A percentile compares a stretch with the other conserved stretches of the same genome.
Evolutionary conservation across 1,140 invertebrate genomes (phyloP).

Genomic region (Galleria mellonella): DNA sequence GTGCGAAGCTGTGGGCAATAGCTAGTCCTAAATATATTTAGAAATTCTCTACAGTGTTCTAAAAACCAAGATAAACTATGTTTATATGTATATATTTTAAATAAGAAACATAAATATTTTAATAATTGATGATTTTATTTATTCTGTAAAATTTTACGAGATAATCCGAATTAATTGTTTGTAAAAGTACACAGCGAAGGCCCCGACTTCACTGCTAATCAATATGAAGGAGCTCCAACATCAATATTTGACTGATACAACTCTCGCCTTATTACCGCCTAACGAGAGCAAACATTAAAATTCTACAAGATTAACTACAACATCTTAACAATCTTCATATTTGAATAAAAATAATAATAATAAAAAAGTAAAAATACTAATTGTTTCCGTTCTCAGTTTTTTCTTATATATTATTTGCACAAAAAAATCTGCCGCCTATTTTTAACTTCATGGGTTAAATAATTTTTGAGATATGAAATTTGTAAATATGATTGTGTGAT

Average conservation of each 20-base stretch:
- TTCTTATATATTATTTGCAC: too few species aligned
- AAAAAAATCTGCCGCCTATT: too few species aligned
- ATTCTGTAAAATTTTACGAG: too few species aligned
- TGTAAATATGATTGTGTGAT: too few species aligned
- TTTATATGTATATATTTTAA: too few species aligned
- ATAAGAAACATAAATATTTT: neutral
- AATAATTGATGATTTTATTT: too few species aligned
- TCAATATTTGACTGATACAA: slow-evolving; percentile 36
- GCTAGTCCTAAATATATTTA: too few species aligned
- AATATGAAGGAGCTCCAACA: slow-evolving; percentile 24
- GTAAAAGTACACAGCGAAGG: neutral
- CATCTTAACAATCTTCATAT: slow-evolving; percentile 4
- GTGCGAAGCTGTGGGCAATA: too few species aligned
- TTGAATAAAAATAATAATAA: slow-evolving; percentile 1
- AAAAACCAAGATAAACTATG: too few species aligned
- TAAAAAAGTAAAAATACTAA: neutral
- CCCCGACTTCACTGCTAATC: slow-evolving; percentile 12
- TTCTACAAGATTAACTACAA: slow-evolving; percentile 15
- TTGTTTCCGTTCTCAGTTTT: neutral
- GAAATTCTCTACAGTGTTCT: too few species aligned
- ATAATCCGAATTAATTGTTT: slow-evolving; percentile 3
- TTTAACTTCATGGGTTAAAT: too few species aligned
- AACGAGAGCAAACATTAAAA: slow-evolving; percentile 23
- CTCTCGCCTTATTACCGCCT: slow-evolving; percentile 29
- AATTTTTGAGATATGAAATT: too few species aligned